Evolutionary conservation across 1,140 invertebrate genomes (phyloP), one percentile per base, ranked within the genome.

Genomic region (Manduca sexta): DNA sequence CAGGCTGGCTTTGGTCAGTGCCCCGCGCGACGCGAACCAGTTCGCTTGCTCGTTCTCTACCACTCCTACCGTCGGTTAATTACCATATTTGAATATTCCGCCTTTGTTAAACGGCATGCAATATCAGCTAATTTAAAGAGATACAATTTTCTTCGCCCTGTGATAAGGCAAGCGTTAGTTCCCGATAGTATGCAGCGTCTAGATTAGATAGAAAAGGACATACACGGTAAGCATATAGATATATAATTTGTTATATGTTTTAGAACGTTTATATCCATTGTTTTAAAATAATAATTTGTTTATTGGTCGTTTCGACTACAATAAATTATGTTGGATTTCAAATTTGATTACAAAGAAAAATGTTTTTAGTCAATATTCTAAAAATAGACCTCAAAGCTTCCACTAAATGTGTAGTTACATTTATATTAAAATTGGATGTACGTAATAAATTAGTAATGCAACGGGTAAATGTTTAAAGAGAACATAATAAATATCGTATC

Each of bases 1-100:
- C 63, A 60, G 54, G 49, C 39, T 56, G 49, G 30, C 53, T 37
- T 67, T 71, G 71, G 76, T 71, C 79, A 83, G 79, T 83, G 69
- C 74, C 75, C 76, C 70, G 55, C 74, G 74, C 74, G 73, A 43
- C 63, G 67, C 68, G 61, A 41, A 39, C 45, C 48, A 33, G 6
- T 31, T 17, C 31, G 50, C 18, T 53, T 52, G 60, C 53, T 57
- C 31, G 71, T 51, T 55, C 35, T 44, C 29, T 33, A 11, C 45
- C 0, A 37, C 29, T 14, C 18, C 31, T 30, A 41, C 37, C 39
- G 41, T 38, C 49, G 30, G 29, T 48, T 44, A 40, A 26, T 46
- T 46, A n/a, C 17, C 26, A 44, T 48, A 49, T 49, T 39, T 45
- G 15, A 48, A 51, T 45, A 42, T 42, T 48, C 4, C 40, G 13